Conservation (phyloP, 2,888 invertebrate species). For the Periphyllus acericola region DNA sequence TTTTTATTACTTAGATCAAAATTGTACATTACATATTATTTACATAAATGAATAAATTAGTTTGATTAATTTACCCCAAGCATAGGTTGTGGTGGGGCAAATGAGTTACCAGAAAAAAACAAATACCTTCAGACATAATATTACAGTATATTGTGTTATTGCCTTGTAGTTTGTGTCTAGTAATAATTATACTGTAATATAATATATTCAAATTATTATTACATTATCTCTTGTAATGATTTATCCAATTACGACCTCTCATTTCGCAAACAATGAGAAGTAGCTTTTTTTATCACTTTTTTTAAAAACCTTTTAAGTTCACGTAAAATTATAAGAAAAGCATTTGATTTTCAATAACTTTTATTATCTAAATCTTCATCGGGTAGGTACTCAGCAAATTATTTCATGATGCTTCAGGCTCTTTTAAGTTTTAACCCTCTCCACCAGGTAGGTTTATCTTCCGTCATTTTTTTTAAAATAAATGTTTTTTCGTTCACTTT, state of each 20-base stretch:
- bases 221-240: not conserved
- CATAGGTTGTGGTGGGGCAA: too few relatives aligned
- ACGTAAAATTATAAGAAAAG: not conserved
- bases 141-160: not conserved
- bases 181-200: not conserved
- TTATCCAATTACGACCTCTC: not conserved
- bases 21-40: too few relatives aligned
- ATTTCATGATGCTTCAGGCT: not conserved
- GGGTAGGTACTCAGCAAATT: not conserved
- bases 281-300: too few relatives aligned
- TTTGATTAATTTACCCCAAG: too few relatives aligned
- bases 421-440: not conserved
- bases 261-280: too few relatives aligned
- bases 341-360: too few relatives aligned
- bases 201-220: not conserved
- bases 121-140: too few relatives aligned
- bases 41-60: too few relatives aligned
- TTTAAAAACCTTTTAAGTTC: too few relatives aligned
- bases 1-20: too few relatives aligned
- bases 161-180: not conserved
- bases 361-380: not conserved
- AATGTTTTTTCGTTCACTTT: not conserved
- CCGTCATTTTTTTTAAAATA: not conserved
- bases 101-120: too few relatives aligned
- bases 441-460: not conserved